Percentiles rank a stretch among this genome's conserved stretches.
These are phyloP conservation scores for Calidris pugnax DNA, from an alignment of 2,113 vertebrate genomes.

Conservation along the genomic window DNA sequence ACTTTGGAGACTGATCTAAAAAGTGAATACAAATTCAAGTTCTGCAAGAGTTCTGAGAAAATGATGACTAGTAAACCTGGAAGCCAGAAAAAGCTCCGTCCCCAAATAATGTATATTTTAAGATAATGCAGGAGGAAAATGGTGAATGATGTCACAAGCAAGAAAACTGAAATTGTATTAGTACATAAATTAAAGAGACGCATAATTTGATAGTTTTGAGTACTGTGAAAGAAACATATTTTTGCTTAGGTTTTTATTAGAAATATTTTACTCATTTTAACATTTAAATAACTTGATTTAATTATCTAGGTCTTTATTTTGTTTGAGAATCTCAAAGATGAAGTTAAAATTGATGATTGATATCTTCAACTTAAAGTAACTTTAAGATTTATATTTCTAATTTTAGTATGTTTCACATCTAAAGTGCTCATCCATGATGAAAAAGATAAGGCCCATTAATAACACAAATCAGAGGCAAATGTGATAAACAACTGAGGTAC, in stretches of 20 bases:
- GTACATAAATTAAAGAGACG: not conserved
- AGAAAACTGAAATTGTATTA: not conserved
- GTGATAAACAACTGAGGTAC: not conserved
- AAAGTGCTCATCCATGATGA: not conserved
- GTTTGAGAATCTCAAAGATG: not conserved
- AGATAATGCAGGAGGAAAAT: not conserved
- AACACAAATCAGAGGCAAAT: not conserved
- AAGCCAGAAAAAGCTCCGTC: not conserved
- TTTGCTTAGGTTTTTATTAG: not conserved
- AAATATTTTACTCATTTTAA: not conserved
- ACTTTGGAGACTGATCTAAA: not conserved
- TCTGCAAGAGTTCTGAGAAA: not conserved
- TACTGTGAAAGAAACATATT: not conserved
- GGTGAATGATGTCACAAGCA: not conserved
- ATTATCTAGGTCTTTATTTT: not conserved
- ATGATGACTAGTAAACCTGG: not conserved
- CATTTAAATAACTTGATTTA: not conserved
- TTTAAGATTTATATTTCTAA: constrained; percentile 22
- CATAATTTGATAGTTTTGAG: not conserved
- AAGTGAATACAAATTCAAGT: not conserved
- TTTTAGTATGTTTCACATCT: not conserved
- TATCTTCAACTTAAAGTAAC: not conserved
- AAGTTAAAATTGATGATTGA: not conserved
- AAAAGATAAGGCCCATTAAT: not conserved
- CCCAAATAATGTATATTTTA: not conserved